Evolutionary conservation across 1,140 invertebrate genomes (phyloP).

Genomic region (Medauroidea extradentata): DNA sequence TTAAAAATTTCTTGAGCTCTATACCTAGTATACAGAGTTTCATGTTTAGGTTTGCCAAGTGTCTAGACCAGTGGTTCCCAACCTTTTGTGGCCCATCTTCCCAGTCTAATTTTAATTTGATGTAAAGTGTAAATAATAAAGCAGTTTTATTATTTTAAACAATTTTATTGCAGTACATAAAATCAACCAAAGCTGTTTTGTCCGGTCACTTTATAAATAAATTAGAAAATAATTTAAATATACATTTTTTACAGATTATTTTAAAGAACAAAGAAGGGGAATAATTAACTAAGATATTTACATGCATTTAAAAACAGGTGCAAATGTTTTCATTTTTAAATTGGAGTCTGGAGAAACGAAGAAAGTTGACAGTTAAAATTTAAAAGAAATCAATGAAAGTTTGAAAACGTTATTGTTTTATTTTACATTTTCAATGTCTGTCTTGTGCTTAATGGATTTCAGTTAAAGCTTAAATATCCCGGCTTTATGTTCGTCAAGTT

Average conservation of each 20-base stretch:
- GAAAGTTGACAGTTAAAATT: conserved; percentile 1
- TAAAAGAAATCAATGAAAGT: conserved; percentile 3
- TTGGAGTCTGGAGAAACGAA: neutral
- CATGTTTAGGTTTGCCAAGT: too few species aligned
- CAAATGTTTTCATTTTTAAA: conserved; percentile 2
- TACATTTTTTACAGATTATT: conserved; percentile 2
- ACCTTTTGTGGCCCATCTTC: too few species aligned
- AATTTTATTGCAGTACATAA: conserved; percentile 1
- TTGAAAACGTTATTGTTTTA: conserved; percentile 4
- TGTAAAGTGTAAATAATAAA: conserved; percentile 3
- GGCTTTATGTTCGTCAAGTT: conserved; percentile 4
- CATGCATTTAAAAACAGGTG: neutral
- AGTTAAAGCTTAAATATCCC: conserved; percentile 3
- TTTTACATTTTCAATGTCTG: conserved; percentile 1
- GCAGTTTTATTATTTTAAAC: conserved; percentile 2
- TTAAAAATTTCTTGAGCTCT: too few species aligned
- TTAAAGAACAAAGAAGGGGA: conserved; percentile 1
- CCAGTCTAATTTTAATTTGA: neutral
- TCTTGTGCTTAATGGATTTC: conserved; percentile 1
- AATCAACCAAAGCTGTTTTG: neutral
- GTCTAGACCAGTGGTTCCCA: too few species aligned
- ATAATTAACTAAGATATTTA: conserved; percentile 3
- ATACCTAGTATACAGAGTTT: too few species aligned
- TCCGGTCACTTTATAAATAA: conserved; percentile 3
- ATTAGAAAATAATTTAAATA: neutral